These are phyloP conservation scores for Chironomus tentans DNA, from an alignment of 2,888 invertebrate species.

Conservation along the genomic window DNA sequence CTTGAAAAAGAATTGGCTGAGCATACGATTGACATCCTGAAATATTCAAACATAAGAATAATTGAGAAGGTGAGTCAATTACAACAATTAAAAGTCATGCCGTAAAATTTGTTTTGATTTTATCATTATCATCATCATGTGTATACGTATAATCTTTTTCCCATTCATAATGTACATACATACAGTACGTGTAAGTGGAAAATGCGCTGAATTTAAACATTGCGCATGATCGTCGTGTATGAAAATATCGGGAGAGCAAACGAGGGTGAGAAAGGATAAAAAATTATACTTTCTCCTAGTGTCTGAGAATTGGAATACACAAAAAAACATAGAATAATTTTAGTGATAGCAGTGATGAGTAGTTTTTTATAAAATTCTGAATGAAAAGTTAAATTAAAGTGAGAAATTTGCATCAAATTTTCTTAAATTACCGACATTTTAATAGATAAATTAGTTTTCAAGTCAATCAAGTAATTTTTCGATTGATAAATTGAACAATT, in stretches of 20 bases:
- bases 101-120: not conserved
- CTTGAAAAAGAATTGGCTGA: conserved; percentile 58
- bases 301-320: not conserved
- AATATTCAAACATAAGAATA: conserved; percentile 51
- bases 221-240: conserved; percentile 19
- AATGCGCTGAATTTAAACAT: not conserved
- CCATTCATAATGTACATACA: not conserved
- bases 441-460: not conserved
- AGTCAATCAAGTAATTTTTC: not conserved
- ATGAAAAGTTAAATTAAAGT: conserved; percentile 20
- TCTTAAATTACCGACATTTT: not conserved
- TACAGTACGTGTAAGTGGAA: not conserved
- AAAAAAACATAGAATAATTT: conserved; percentile 16
- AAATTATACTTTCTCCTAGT: not conserved
- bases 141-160: not conserved
- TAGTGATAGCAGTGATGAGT: conserved; percentile 4
- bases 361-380: conserved; percentile 13
- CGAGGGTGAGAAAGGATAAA: not conserved
- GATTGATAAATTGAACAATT: not conserved
- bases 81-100: not conserved
- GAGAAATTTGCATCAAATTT: not conserved
- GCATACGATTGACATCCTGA: conserved; percentile 55
- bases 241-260: not conserved
- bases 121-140: too few relatives aligned
- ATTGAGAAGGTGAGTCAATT: conserved; percentile 49